phyloP scores from a whole-genome alignment of 2,888 invertebrate species.

The Drosophila neotestacea region DNA sequence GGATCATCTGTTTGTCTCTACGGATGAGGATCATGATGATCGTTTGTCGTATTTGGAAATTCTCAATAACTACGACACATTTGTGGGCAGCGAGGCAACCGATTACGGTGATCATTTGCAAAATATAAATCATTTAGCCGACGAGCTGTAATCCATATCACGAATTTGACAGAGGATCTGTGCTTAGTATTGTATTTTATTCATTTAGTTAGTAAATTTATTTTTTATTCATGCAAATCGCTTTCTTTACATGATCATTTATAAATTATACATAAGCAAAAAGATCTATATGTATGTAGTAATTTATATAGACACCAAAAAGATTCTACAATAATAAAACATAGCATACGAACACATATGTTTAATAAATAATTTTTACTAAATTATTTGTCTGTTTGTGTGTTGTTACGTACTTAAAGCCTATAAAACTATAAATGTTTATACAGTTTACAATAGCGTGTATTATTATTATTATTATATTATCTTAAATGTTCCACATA shows the following conservation, averaged over 20 bases:
- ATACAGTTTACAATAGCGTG: slow-evolving; percentile 17
- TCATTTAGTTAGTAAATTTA: slow-evolving; percentile 63
- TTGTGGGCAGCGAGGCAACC: slow-evolving; percentile 97
- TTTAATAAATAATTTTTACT: slow-evolving; percentile 58
- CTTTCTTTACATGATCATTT: slow-evolving; percentile 12
- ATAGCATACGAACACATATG: slow-evolving; percentile 31
- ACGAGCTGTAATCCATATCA: slow-evolving; percentile 89
- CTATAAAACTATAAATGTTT: slow-evolving; percentile 18
- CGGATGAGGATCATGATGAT: slow-evolving; percentile 94
- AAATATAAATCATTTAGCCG: slow-evolving; percentile 92
- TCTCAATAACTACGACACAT: slow-evolving; percentile 92
- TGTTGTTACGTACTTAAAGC: slow-evolving; percentile 18
- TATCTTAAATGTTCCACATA: slow-evolving; percentile 26
- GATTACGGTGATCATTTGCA: slow-evolving; percentile 94
- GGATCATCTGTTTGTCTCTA: slow-evolving; percentile 93
- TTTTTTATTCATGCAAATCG: slow-evolving; percentile 52
- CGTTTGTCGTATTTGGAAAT: slow-evolving; percentile 92
- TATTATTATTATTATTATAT: slow-evolving; percentile 8
- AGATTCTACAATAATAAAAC: slow-evolving; percentile 51
- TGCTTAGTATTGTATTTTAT: slow-evolving; percentile 61
- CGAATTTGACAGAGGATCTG: slow-evolving; percentile 44
- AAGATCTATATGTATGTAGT: slow-evolving; percentile 43
- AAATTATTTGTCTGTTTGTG: slow-evolving; percentile 54
- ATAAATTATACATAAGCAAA: slow-evolving; percentile 26
- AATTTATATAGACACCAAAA: slow-evolving; percentile 73